These are phyloP conservation scores for Sterna hirundo DNA, from an alignment of 2,113 vertebrate species.

Conservation along the genomic window DNA sequence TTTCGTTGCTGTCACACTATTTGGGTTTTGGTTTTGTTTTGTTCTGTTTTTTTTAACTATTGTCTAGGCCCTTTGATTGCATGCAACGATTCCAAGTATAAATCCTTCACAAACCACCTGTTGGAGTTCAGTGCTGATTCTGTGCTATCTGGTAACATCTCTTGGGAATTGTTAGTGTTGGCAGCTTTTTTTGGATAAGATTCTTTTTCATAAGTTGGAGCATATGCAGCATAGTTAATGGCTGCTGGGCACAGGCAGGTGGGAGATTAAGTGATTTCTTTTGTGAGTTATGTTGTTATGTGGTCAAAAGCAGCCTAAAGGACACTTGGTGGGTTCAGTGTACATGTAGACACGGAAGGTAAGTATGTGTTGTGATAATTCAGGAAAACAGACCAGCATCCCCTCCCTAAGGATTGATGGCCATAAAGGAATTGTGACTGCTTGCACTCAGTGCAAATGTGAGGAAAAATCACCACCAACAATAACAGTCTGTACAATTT, in stretches of 20 bases:
- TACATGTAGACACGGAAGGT: background rate
- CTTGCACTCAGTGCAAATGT: background rate
- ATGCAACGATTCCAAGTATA: background rate
- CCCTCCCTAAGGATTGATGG: background rate
- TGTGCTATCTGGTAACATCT: background rate
- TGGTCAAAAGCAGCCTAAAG: background rate
- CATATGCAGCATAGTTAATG: background rate
- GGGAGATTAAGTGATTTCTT: background rate
- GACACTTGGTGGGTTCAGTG: background rate
- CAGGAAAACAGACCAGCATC: background rate
- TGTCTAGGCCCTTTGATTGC: background rate
- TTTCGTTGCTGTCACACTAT: background rate
- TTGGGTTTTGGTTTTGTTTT: background rate
- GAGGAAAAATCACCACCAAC: background rate
- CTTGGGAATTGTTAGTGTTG: background rate
- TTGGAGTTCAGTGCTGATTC: background rate
- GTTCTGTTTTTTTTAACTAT: background rate
- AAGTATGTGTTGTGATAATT: background rate
- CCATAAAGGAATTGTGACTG: background rate
- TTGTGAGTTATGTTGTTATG: fast-evolving
- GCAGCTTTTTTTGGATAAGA: background rate
- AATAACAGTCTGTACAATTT: background rate
- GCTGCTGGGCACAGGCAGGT: background rate
- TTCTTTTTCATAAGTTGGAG: background rate
- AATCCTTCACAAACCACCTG: background rate